phyloP scores from a whole-genome alignment of 1,140 invertebrate genomes.

The Pseudachorutes palmiensis region DNA sequence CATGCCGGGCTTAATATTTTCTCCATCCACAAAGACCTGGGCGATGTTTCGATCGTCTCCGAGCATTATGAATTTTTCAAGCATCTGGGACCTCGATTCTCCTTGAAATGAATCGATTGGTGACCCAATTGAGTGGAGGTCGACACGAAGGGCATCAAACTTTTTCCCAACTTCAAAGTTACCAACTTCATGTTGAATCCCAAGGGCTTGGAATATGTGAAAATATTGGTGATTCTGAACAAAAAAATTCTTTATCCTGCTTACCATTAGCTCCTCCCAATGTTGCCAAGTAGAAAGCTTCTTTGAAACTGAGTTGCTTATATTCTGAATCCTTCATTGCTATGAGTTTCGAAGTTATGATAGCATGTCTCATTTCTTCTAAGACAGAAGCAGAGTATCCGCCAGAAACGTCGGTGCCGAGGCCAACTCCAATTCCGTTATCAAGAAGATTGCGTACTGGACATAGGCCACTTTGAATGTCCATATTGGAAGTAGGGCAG shows the following conservation, averaged over 20 bases:
- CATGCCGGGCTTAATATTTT: slow-evolving; percentile 8
- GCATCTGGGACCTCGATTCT: slow-evolving; percentile 49
- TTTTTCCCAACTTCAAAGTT: slow-evolving; percentile 55
- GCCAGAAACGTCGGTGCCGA: slow-evolving; percentile 82
- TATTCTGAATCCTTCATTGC: slow-evolving; percentile 43
- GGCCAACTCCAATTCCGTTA: slow-evolving; percentile 60
- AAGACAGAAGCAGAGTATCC: slow-evolving; percentile 67
- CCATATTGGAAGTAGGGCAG: slow-evolving; percentile 77
- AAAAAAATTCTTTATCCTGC: too few relatives aligned
- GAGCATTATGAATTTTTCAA: slow-evolving; percentile 71
- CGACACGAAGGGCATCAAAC: slow-evolving; percentile 70
- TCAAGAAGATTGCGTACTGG: slow-evolving; percentile 58
- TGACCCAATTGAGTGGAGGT: too few relatives aligned
- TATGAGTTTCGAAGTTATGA: slow-evolving; percentile 63
- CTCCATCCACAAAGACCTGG: slow-evolving; percentile 64
- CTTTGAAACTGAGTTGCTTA: slow-evolving; percentile 57
- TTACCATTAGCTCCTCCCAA: slow-evolving; percentile 70
- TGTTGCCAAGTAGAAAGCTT: slow-evolving; percentile 75
- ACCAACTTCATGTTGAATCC: too few relatives aligned
- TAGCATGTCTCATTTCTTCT: slow-evolving; percentile 59
- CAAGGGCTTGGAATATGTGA: too few relatives aligned
- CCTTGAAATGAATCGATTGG: slow-evolving; percentile 46
- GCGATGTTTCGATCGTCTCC: slow-evolving; percentile 76
- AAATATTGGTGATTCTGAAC: too few relatives aligned
- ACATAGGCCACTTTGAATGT: slow-evolving; percentile 69